Base-by-base conservation (phyloP, 2,888 invertebrate genomes). In the Leptopterna dolabrata region DNA sequence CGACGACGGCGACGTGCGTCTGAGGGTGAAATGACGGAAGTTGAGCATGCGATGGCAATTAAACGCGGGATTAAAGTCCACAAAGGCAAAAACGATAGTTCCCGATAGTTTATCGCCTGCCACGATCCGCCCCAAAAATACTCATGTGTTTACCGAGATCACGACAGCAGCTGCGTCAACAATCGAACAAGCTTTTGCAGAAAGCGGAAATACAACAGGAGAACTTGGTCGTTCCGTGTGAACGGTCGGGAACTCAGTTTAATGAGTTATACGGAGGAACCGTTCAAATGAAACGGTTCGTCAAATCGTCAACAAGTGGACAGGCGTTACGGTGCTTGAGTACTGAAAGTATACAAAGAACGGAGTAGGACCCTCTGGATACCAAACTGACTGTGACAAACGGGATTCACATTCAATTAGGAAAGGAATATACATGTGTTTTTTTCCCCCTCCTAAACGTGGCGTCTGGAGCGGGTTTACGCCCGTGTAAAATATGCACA, bases 251-350 rank as follows among this genome's bases (percentile, higher is more conserved):
- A 51, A 51, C 51, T 51, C 11, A 24, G n/a, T 55, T n/a, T n/a
- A n/a, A 27, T 27, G 24, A 63, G 19, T 63, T 27, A 63, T 63
- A 63, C 6, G 24, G 63, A 24, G 63, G 63, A 63, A 24, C 24
- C 63, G 63, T 78, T 45, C 78, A 24, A 81, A 81, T 47, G 30
- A 55, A 45, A 47, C 30, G 81, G 47, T 30, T 51, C 45, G 24
- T 78, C 78, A 47, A 45, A 43, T 27, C 41, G 78, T 78, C 78
- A 78, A 47, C 78, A 73, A 73, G 73, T 73, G 73, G 73, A 36
- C 73, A 73, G 78, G 78, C 81, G 81, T 81, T 81, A 55, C 81
- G 81, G 81, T 81, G 6, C 51, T 81, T 81, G 51, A 51, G 30
- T 51, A 51, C 45, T 11, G n/a, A 30, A 14, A 47, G 30, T 27